Evolutionary conservation across 2,888 invertebrate species (phyloP).

Genomic region (Mythimna ferrago): DNA sequence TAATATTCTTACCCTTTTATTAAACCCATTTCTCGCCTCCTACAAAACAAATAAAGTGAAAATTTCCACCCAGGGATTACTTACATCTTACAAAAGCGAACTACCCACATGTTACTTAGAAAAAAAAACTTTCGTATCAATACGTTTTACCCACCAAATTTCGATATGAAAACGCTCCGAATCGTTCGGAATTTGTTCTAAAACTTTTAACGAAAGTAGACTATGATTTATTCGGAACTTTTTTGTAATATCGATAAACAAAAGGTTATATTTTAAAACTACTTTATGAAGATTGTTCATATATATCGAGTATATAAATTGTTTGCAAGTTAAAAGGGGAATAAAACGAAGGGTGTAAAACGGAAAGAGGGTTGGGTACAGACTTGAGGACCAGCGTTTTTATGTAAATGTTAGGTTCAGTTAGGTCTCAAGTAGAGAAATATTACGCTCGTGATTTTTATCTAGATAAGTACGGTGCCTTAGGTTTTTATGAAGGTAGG

Average conservation of each 20-base stretch:
- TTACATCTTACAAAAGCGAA: background rate
- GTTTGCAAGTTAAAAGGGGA: slow-evolving; percentile 22
- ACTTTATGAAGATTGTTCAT: slow-evolving; percentile 21
- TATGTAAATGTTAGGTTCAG: slow-evolving; percentile 21
- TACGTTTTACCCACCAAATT: slow-evolving; percentile 6
- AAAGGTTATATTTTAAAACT: slow-evolving; percentile 33
- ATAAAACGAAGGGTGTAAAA: slow-evolving; percentile 18
- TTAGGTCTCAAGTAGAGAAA: slow-evolving; percentile 23
- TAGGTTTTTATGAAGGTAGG: background rate
- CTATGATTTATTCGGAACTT: slow-evolving; percentile 42
- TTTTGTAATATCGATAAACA: slow-evolving; percentile 51
- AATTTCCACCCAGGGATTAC: slow-evolving; percentile 4
- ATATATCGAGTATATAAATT: slow-evolving; percentile 49
- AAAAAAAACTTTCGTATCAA: slow-evolving; percentile 7
- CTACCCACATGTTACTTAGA: slow-evolving; percentile 3
- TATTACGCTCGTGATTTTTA: slow-evolving; percentile 13
- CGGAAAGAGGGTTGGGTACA: slow-evolving; percentile 19
- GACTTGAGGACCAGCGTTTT: slow-evolving; percentile 25
- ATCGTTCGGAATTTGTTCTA: slow-evolving; percentile 11
- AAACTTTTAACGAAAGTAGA: slow-evolving; percentile 30
- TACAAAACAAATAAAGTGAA: slow-evolving; percentile 7
- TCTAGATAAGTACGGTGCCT: background rate
- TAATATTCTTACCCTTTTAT: background rate
- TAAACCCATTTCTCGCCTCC: background rate
- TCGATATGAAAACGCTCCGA: slow-evolving; percentile 21